Evolutionary conservation across 2,113 vertebrate genomes (phyloP), one percentile per base, ranked within the genome.

Genomic region (Syngnathus typhle): DNA sequence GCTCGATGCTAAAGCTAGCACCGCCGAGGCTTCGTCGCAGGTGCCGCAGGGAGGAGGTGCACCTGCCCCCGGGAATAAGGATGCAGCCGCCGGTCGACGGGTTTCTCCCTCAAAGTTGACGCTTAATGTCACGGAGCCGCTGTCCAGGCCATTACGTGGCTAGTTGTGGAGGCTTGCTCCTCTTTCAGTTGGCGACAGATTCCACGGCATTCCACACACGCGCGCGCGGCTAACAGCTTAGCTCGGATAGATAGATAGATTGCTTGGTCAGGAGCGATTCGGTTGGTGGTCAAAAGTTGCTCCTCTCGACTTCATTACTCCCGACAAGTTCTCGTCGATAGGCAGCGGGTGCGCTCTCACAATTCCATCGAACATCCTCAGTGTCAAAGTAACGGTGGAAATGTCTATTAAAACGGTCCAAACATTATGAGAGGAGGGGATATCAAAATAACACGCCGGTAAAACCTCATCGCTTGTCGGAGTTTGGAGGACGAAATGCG

Each of bases 1-100:
- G 12, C 2, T 19, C 13, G 12, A 77, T 16, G 13, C 0, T 18
- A 67, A 19, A 61, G 77, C 84, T 86, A 83, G 75, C 78, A 47
- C 37, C 66, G 67, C 21, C 59, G 65, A 81, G 80, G 84, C 71
- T 65, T 74, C 69, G 80, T 32, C 55, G 18, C 88, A 89, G 88
- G 88, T 89, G 88, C 78, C 77, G 59, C 64, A 59, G 46, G 60
- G 12, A 23, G 60, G 80, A 88, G 85, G 85, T 88, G 88, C 88
- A 88, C 88, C 88, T 89, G 88, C 85, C 44, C 16, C 72, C 75
- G 67, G 32, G n/a, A 16, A 15, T 38, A 1, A 63, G 32, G 64
- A 51, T 1, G 18, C 64, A 21, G 8, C 37, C 64, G 41, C 56
- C 19, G 55, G 4, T 13, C 49, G 60, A 16, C 69, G 15, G 38